Percentiles rank a stretch among this genome's conserved stretches.
These are phyloP conservation scores for Arion vulgaris DNA, from an alignment of 1,140 invertebrate species.

Conservation along the genomic window DNA sequence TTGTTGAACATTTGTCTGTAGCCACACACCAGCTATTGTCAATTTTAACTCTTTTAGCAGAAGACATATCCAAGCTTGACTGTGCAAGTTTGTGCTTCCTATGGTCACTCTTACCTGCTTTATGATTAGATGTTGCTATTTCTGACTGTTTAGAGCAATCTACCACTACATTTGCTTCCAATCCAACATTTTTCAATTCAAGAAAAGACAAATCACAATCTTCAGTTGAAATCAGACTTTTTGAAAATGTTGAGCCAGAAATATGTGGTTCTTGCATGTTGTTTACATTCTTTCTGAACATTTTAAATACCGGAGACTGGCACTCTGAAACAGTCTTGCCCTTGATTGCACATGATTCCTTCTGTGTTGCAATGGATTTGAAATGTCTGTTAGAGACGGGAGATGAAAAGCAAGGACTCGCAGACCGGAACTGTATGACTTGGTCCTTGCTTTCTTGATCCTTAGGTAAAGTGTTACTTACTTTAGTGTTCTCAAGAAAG, in stretches of 20 bases:
- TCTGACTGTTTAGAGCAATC: background rate
- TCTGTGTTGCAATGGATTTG: background rate
- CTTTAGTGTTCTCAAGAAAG: background rate
- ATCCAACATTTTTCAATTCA: background rate
- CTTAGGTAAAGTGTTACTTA: background rate
- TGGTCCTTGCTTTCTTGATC: background rate
- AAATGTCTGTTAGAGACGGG: background rate
- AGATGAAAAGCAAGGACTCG: background rate
- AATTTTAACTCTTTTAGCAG: conserved; percentile 3
- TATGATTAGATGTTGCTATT: background rate
- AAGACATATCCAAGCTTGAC: background rate
- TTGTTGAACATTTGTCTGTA: background rate
- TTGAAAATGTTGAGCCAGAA: background rate
- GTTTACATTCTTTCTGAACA: background rate
- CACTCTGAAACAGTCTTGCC: background rate
- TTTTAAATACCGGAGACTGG: background rate
- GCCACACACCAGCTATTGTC: background rate
- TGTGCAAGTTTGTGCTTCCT: background rate
- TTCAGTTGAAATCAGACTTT: background rate
- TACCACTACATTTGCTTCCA: background rate
- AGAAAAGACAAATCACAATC: background rate
- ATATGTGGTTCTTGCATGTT: background rate
- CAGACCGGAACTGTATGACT: background rate
- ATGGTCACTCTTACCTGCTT: background rate
- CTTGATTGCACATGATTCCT: background rate